Evolutionary conservation across 2,113 vertebrate species (phyloP), one percentile per base, ranked within the genome.

Genomic region (Tursiops truncatus): DNA sequence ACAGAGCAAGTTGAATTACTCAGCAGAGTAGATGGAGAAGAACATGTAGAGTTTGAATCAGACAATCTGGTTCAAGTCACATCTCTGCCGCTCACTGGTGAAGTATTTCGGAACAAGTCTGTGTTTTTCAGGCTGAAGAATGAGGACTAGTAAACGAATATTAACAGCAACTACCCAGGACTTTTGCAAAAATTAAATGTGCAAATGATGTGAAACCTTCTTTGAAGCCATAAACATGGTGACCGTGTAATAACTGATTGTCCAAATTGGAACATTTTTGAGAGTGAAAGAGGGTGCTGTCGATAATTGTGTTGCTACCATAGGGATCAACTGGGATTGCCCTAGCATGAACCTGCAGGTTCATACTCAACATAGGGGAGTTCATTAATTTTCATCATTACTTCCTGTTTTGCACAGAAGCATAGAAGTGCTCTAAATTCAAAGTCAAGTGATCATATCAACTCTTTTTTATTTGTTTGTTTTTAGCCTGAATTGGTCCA

Each of bases 321-420:
- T 0, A 28, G 88, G 36, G 26, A 93, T 44, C 65, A 70, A 53
- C 8, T 33, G 5, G 11, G 23, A 15, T n/a, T 47, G 47, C 8
- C 21, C 14, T n/a, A 53, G 53, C 9, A n/a, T 7, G 38, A 83
- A 33, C 73, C 11, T 71, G 33, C 23, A 92, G 17, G 10, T 36
- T 76, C 15, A 28, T 5, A 11, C 15, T 33, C n/a, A 8, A n/a
- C 2, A 15, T 4, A 38, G 13, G 3, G 5, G 5, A 11, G 41
- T 50, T 60, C 41, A 44, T 83, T 83, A 44, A 67, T 28, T 86
- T 88, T 7, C 33, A 23, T 74, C 8, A 41, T 53, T 41, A 20
- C 56, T 60, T 93, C 47, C 8, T 53, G 18, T 93, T 95, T 97
- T 67, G 65, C 8, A 33, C 18, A 62, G 31, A 84, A 91, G 47